These are phyloP conservation scores for Ennomos fuscantarius DNA, from an alignment of 2,888 invertebrate species.

Conservation along the genomic window DNA sequence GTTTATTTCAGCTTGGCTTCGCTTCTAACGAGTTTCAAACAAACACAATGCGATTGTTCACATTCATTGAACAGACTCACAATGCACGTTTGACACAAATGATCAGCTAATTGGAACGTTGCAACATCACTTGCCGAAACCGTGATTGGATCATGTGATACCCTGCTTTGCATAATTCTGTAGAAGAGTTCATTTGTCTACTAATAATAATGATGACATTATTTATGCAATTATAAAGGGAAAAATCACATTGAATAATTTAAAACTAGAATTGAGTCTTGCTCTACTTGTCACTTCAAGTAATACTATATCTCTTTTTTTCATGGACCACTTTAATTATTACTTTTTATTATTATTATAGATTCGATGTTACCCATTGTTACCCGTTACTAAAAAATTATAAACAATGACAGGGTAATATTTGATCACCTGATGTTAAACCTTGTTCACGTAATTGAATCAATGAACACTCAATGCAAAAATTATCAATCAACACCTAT, in stretches of 20 bases:
- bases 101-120: constrained; percentile 82
- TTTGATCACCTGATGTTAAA: no score
- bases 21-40: constrained; percentile 46
- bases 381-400: no score
- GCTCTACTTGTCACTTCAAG: background rate
- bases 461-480: no score
- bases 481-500: no score
- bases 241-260: no score
- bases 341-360: no score
- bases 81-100: constrained; percentile 80
- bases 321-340: no score
- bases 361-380: no score
- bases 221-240: no score
- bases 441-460: no score
- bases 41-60: constrained; percentile 71
- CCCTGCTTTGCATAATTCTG: constrained; percentile 51
- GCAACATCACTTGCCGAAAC: constrained; percentile 71
- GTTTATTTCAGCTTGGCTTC: constrained; percentile 5
- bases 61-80: constrained; percentile 72
- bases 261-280: background rate
- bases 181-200: constrained; percentile 44
- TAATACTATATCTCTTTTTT: no score
- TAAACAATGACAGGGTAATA: no score
- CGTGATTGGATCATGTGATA: constrained; percentile 64
- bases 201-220: constrained; percentile 4